A percentile compares a stretch with the other conserved stretches of the same genome.
Evolutionary conservation across 2,888 invertebrate genomes (phyloP).

Genomic region (Amaurobius ferox): DNA sequence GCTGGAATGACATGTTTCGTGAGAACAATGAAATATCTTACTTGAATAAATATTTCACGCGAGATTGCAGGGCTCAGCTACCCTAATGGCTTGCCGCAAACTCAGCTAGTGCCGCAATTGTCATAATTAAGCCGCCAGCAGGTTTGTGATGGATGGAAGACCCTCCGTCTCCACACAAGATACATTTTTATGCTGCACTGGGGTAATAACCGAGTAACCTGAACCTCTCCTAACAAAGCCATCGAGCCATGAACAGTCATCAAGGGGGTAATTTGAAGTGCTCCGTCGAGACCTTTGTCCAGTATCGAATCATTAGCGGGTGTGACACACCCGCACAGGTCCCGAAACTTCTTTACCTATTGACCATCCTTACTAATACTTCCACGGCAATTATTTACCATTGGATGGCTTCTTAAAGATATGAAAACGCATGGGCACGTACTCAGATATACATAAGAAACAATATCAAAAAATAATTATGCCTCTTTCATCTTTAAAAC

Average conservation of each 20-base stretch:
- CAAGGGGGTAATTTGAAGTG: conserved; percentile 62
- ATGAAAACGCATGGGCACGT: too few species aligned
- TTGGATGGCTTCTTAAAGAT: too few species aligned
- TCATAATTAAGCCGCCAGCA: conserved; percentile 66
- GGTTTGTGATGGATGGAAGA: conserved; percentile 49
- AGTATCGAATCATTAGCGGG: conserved; percentile 53
- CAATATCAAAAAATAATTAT: too few species aligned
- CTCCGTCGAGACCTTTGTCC: conserved; percentile 47
- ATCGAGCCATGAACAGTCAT: conserved; percentile 32
- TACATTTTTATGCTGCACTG: conserved; percentile 59
- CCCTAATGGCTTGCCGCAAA: conserved; percentile 21
- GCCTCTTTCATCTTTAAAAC: too few species aligned
- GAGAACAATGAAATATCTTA: conserved; percentile 35
- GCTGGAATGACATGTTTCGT: neutral
- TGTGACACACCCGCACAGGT: conserved; percentile 49
- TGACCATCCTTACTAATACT: neutral
- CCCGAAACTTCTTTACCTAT: conserved; percentile 8
- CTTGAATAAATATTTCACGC: conserved; percentile 53
- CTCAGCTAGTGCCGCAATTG: conserved; percentile 33
- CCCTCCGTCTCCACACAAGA: conserved; percentile 25
- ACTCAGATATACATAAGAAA: too few species aligned
- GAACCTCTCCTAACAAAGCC: conserved; percentile 42
- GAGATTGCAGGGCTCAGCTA: conserved; percentile 35
- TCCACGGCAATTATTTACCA: neutral
- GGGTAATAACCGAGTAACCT: conserved; percentile 52